Conservation (phyloP, 2,888 invertebrate species). For the Drosophila mayaguana region DNA sequence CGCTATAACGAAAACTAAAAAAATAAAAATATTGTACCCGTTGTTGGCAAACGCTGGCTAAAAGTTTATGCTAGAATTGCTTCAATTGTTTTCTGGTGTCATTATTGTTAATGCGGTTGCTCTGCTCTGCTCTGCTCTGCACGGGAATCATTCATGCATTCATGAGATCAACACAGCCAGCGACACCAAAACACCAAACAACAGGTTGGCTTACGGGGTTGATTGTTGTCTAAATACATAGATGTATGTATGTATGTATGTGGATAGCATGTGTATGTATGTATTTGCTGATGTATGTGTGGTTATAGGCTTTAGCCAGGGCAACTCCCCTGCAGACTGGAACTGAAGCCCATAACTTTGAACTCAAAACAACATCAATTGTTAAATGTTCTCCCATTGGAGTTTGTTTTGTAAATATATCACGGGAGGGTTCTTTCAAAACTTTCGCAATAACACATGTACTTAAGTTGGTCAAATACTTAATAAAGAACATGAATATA, state of each 20-base stretch:
- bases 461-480: no score
- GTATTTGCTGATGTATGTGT: neutral
- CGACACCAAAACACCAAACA: conserved; percentile 48
- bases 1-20: conserved; percentile 53
- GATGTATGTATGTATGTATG: no score
- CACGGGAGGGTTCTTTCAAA: conserved; percentile 8
- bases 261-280: neutral
- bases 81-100: conserved; percentile 79
- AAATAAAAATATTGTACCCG: conserved; percentile 13
- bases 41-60: conserved; percentile 50
- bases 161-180: conserved; percentile 64
- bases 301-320: neutral
- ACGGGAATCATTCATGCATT: conserved; percentile 78
- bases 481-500: no score
- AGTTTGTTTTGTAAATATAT: conserved; percentile 10
- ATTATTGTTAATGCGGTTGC: conserved; percentile 63
- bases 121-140: conserved; percentile 45
- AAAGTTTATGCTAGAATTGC: conserved; percentile 80
- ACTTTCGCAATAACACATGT: neutral
- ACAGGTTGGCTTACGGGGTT: conserved; percentile 32
- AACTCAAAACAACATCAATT: conserved; percentile 34
- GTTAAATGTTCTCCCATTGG: conserved; percentile 21
- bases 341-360: conserved; percentile 48
- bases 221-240: conserved; percentile 22
- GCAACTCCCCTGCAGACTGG: conserved; percentile 15